Evolutionary conservation across 2,888 invertebrate genomes (phyloP), one percentile per base, ranked within the genome.

Genomic region (Petrolisthes manimaculis): DNA sequence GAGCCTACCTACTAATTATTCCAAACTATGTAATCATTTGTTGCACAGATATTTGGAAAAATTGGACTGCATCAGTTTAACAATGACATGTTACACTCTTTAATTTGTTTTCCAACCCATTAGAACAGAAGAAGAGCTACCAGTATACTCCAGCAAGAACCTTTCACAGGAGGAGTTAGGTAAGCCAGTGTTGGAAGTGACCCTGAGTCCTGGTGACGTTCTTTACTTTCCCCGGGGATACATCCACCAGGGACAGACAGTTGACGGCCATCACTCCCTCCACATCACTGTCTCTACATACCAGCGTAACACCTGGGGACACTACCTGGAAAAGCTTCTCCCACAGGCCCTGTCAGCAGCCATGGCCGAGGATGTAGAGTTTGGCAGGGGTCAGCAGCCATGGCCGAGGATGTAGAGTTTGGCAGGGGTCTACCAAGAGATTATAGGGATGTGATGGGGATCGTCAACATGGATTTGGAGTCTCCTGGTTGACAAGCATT

Each of bases 271-370:
- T 55, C 98, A 99, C 93, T 99, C 99, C 1, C 94, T 99, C 3
- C 99, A 99, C 93, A 95, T 99, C 5, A 99, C 99, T 0, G 93
- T 99, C 5, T 98, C 98, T 82, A 96, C 97, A 92, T 98, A 97
- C 92, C 98, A 99, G 92, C 96, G 95, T 92, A 97, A 97, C 92
- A 95, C 97, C 0, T 99, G 96, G 95, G 96, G 96, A 54, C 97
- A 99, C 94, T 94, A 98, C 6, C 93, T 99, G 91, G 96, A 97
- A 92, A 96, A 96, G 88, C 74, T 90, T 12, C 79, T 90, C n/a
- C 90, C 88, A 67, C 77, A 78, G 24, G 89, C 98, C 0, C 92
- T 99, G 87, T 94, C 96, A 92, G 93, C 94, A 86, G 97, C 97
- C 0, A 95, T 96, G 37, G 94, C 94, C 86, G 94, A 95, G 86